These are phyloP conservation scores for Sciurus niger DNA, from an alignment of 2,113 vertebrate genomes.

Conservation along the genomic window DNA sequence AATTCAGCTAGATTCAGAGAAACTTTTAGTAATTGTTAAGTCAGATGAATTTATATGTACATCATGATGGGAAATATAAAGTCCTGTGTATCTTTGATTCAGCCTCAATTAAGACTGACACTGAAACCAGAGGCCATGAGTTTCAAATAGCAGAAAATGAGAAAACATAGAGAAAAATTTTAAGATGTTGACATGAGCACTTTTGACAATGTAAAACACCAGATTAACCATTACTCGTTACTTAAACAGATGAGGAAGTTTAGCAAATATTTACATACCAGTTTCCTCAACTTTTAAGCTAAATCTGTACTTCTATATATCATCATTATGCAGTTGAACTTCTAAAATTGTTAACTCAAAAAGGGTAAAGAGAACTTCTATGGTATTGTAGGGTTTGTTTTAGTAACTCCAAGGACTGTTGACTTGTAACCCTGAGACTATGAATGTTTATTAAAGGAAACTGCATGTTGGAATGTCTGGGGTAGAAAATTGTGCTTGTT, in stretches of 20 bases:
- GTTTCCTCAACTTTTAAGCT: conserved; percentile 73
- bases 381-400: conserved; percentile 59
- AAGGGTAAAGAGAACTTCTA: conserved; percentile 67
- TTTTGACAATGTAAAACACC: conserved; percentile 56
- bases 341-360: conserved; percentile 63
- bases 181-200: conserved; percentile 30
- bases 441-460: conserved; percentile 81
- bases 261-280: conserved; percentile 72
- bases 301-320: conserved; percentile 72
- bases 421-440: conserved; percentile 69
- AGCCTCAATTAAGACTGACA: conserved; percentile 26
- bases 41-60: conserved; percentile 18
- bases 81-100: conserved; percentile 26
- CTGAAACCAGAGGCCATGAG: conserved; percentile 41
- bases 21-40: conserved; percentile 24
- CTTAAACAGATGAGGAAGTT: conserved; percentile 63
- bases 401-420: conserved; percentile 52
- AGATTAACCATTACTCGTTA: conserved; percentile 58
- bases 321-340: conserved; percentile 51
- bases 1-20: not conserved
- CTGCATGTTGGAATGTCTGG: conserved; percentile 70
- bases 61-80: conserved; percentile 21
- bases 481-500: conserved; percentile 73
- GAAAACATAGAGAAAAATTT: conserved; percentile 48
- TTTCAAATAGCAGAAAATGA: conserved; percentile 44